Percentiles rank a stretch among this genome's conserved stretches.
These are phyloP conservation scores for Danio tinwini DNA, from an alignment of 2,797 vertebrate genomes.

Conservation along the genomic window DNA sequence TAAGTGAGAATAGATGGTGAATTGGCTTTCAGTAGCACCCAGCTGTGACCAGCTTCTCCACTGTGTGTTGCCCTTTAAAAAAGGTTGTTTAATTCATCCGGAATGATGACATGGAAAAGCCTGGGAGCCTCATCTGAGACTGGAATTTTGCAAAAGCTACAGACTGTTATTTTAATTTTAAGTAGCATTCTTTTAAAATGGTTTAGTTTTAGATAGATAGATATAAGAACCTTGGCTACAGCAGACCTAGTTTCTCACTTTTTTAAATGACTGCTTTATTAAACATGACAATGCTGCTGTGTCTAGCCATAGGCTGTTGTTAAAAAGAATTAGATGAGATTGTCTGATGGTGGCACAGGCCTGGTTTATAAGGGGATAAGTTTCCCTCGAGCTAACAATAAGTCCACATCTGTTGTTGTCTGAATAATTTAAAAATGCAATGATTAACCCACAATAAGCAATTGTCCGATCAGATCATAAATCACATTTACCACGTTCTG, in stretches of 20 bases:
- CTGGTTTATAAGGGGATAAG: slow-evolving; percentile 31
- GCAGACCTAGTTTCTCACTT: slow-evolving; percentile 54
- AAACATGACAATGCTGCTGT: slow-evolving; percentile 42
- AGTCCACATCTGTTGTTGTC: slow-evolving; percentile 62
- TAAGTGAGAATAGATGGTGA: slow-evolving; percentile 37
- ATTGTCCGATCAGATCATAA: slow-evolving; percentile 72
- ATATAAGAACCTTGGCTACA: slow-evolving; percentile 33
- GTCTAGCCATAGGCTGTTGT: slow-evolving; percentile 50
- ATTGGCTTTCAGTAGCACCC: slow-evolving; percentile 62
- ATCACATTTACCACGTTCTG: slow-evolving; percentile 64
- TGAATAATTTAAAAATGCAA: slow-evolving; percentile 58
- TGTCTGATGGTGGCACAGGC: slow-evolving; percentile 30
- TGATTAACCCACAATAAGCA: slow-evolving; percentile 76
- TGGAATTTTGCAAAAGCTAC: slow-evolving; percentile 43
- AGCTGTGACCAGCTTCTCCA: slow-evolving; percentile 68
- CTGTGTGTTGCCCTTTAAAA: slow-evolving; percentile 67
- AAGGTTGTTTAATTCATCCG: slow-evolving; percentile 66
- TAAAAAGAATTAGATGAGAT: slow-evolving; percentile 40
- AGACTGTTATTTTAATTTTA: not conserved
- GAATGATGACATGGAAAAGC: slow-evolving; percentile 74
- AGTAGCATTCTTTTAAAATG: slow-evolving; percentile 48
- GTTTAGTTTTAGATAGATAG: not conserved
- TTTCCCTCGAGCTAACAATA: slow-evolving; percentile 37
- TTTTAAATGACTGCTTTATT: slow-evolving; percentile 48
- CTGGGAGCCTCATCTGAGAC: slow-evolving; percentile 61